Evolutionary conservation across 2,113 vertebrate species (phyloP).

Genomic region (Calyptommatus sinebrachiatus): DNA sequence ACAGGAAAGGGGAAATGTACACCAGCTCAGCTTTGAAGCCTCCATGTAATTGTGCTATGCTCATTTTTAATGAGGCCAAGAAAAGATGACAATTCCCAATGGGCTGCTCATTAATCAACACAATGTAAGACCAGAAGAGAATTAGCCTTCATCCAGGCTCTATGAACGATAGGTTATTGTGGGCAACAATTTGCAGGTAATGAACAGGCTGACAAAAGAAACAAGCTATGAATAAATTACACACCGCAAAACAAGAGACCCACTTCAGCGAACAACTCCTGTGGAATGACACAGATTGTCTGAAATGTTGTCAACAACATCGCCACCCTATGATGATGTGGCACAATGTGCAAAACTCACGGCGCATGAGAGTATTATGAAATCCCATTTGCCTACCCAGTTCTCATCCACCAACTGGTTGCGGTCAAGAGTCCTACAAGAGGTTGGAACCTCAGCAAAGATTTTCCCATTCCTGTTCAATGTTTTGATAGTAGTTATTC

Average conservation of each 20-base stretch:
- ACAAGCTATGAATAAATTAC: slow-evolving; percentile 15
- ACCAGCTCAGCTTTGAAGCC: slow-evolving; percentile 39
- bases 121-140: slow-evolving; percentile 48
- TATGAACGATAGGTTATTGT: slow-evolving; percentile 42
- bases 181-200: slow-evolving; percentile 29
- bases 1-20: not conserved
- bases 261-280: not conserved
- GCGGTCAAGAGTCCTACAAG: too few species aligned
- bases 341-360: not conserved
- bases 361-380: too few species aligned
- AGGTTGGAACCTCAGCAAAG: too few species aligned
- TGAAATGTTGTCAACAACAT: not conserved
- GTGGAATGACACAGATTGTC: not conserved
- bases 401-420: too few species aligned
- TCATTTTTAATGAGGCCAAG: slow-evolving; percentile 55
- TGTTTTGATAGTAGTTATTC: too few species aligned
- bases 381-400: too few species aligned
- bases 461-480: too few species aligned
- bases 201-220: slow-evolving; percentile 4
- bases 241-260: slow-evolving; percentile 12
- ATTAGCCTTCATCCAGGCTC: slow-evolving; percentile 45
- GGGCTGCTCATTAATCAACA: slow-evolving; percentile 63
- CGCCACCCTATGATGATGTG: not conserved
- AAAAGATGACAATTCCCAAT: slow-evolving; percentile 41
- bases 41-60: slow-evolving; percentile 56